These are phyloP conservation scores for Pelosia muscerda DNA, from an alignment of 2,888 invertebrate species.

Conservation along the genomic window DNA sequence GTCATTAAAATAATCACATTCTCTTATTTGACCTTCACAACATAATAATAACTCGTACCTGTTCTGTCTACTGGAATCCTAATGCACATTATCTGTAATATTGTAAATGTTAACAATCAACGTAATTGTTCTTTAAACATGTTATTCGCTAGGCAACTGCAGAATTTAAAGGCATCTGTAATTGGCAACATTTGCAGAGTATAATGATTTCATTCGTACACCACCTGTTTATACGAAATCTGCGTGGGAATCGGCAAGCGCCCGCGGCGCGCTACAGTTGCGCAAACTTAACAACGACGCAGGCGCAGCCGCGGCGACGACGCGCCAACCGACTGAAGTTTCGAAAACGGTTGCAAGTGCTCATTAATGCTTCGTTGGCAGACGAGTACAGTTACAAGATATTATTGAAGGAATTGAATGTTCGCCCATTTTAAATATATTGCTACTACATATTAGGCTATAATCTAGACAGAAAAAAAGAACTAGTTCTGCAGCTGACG, in stretches of 20 bases:
- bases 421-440: slow-evolving; percentile 36
- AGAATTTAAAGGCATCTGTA: slow-evolving; percentile 59
- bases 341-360: slow-evolving; percentile 65
- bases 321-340: slow-evolving; percentile 51
- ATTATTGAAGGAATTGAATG: slow-evolving; percentile 40
- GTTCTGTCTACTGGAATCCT: slow-evolving; percentile 25
- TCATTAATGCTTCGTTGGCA: slow-evolving; percentile 53
- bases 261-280: slow-evolving; percentile 66
- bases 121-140: slow-evolving; percentile 40
- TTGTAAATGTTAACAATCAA: slow-evolving; percentile 48
- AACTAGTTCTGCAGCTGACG: slow-evolving; percentile 40
- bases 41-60: slow-evolving; percentile 30
- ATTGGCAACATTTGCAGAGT: slow-evolving; percentile 66
- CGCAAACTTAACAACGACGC: slow-evolving; percentile 65
- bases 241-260: slow-evolving; percentile 82
- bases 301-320: slow-evolving; percentile 35
- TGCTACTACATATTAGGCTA: slow-evolving; percentile 39
- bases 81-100: slow-evolving; percentile 36
- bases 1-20: slow-evolving; percentile 52
- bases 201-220: slow-evolving; percentile 70
- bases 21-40: slow-evolving; percentile 47
- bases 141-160: slow-evolving; percentile 37
- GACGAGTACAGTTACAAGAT: slow-evolving; percentile 51
- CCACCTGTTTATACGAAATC: slow-evolving; percentile 83
- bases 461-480: slow-evolving; percentile 35